phyloP scores from a whole-genome alignment of 2,113 vertebrate species.

The Centropristis striata region DNA sequence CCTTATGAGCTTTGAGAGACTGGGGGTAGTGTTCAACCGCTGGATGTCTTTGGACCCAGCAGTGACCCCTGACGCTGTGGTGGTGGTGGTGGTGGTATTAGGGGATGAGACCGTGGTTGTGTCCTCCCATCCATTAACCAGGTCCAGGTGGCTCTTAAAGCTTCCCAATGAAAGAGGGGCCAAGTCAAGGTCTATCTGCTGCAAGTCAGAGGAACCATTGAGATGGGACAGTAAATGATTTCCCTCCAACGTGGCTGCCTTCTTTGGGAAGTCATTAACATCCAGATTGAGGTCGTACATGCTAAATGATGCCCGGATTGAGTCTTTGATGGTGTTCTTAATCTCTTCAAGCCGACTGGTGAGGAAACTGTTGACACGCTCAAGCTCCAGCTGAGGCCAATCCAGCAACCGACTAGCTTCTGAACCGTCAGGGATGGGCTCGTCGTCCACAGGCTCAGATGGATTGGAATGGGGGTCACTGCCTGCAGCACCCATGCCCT shows the following conservation, averaged over 20 bases:
- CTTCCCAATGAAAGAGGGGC: conserved; percentile 93
- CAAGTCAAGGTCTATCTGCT: conserved; percentile 96
- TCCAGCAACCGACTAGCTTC: conserved; percentile 90
- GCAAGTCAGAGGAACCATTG: conserved; percentile 92
- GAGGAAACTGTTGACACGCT: conserved; percentile 97
- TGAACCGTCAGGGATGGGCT: conserved; percentile 72
- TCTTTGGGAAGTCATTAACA: conserved; percentile 95
- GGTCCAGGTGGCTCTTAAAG: conserved; percentile 90
- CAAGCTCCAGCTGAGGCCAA: conserved; percentile 95
- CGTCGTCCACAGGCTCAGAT: conserved; percentile 76
- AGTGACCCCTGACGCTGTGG: conserved; percentile 50
- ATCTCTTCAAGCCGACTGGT: conserved; percentile 98
- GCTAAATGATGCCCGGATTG: conserved; percentile 95
- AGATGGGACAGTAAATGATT: conserved; percentile 93
- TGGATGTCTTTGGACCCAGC: conserved; percentile 86
- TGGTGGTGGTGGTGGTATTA: conserved; percentile 35
- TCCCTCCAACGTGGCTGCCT: conserved; percentile 92
- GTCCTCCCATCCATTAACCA: conserved; percentile 85
- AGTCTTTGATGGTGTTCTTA: conserved; percentile 98
- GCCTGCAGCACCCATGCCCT: conserved; percentile 82
- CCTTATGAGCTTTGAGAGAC: conserved; percentile 94
- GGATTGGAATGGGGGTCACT: conserved; percentile 74
- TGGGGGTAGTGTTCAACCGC: conserved; percentile 91
- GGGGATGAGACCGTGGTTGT: conserved; percentile 63
- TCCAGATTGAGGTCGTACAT: conserved; percentile 96